A percentile compares a stretch with the other conserved stretches of the same genome.
Conservation (phyloP, 2,888 invertebrate species). For the Hydrotaea cyrtoneurina region DNA sequence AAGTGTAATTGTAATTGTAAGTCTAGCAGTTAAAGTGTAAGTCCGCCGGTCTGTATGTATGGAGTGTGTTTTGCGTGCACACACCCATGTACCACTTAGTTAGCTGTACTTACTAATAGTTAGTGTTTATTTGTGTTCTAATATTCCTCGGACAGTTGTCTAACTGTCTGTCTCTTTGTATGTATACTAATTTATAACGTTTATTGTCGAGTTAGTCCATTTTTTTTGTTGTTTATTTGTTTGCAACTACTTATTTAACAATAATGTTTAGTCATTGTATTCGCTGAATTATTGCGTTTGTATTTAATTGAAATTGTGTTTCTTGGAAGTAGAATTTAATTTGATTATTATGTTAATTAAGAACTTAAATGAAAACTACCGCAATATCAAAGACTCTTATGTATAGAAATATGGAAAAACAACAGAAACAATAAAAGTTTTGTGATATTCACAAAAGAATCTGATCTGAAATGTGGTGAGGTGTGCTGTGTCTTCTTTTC, state of each 20-base stretch:
- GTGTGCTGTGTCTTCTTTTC: neutral
- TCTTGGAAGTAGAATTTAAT: constrained; percentile 28
- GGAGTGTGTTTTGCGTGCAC: neutral
- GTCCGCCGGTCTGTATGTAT: constrained; percentile 8
- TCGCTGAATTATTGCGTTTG: neutral
- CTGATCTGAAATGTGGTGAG: constrained; percentile 17
- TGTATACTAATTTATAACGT: neutral
- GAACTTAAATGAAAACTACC: constrained; percentile 10
- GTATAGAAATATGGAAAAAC: neutral
- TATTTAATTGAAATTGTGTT: constrained; percentile 25
- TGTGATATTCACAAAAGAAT: constrained; percentile 69
- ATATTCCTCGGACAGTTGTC: neutral
- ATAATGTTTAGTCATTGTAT: constrained; percentile 12
- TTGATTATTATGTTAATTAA: constrained; percentile 34
- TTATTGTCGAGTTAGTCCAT: neutral
- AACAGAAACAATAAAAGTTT: constrained; percentile 64
- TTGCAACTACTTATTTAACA: neutral
- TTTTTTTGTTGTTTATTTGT: neutral
- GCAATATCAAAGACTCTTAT: constrained; percentile 61
- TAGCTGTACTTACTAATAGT: neutral
- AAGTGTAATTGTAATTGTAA: neutral
- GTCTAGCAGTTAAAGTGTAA: constrained; percentile 46
- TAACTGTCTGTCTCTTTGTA: neutral
- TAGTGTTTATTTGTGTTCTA: neutral
- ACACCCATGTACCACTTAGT: neutral